Conservation (phyloP, 2,113 vertebrate genomes). For the Tursiops truncatus region DNA sequence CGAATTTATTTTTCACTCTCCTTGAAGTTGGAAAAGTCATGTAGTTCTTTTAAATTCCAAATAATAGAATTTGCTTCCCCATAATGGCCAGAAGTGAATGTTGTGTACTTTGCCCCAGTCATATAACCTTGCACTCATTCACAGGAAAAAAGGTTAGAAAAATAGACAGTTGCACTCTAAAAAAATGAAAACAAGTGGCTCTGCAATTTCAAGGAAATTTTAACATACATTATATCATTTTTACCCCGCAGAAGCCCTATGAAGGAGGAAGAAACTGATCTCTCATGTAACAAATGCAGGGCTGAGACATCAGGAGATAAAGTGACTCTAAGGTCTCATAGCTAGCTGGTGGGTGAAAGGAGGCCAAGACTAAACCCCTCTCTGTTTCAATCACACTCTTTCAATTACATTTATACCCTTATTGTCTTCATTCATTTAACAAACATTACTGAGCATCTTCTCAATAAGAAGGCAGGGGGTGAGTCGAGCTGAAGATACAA, state of each 20-base stretch:
- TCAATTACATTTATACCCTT: neutral
- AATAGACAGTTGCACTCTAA: neutral
- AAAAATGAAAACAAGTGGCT: neutral
- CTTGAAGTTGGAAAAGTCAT: neutral
- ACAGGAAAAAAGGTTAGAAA: neutral
- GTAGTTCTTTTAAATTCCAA: constrained; percentile 24
- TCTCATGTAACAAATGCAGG: neutral
- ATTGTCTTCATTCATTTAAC: neutral
- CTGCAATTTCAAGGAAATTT: neutral
- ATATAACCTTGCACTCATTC: neutral
- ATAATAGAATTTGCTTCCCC: neutral
- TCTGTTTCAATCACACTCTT: neutral
- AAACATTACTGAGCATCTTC: neutral
- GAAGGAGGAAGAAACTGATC: neutral
- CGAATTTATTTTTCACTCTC: constrained; percentile 8
- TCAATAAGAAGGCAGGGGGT: neutral
- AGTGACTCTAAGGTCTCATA: neutral
- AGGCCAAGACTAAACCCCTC: neutral
- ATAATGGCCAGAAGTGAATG: neutral
- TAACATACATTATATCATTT: neutral
- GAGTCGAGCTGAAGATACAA: neutral
- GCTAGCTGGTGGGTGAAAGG: neutral
- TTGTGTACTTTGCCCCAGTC: neutral
- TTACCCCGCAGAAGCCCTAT: neutral
- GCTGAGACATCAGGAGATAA: neutral